Evolutionary conservation across 2,797 vertebrate genomes (phyloP).

Genomic region (Sebastes cheni): DNA sequence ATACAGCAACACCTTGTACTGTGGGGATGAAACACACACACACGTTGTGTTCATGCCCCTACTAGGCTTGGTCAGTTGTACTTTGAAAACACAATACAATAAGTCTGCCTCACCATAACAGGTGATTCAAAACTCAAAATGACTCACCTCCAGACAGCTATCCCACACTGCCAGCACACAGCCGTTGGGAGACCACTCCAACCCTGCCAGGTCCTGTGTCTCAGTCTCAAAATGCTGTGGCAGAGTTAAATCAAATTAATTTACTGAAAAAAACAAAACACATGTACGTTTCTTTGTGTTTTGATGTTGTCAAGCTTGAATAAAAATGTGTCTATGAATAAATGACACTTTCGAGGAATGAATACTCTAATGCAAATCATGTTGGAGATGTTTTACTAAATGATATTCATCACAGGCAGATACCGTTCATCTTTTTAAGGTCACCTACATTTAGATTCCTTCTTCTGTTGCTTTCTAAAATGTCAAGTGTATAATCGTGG

Average conservation of each 20-base stretch:
- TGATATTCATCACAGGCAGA: background rate
- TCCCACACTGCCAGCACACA: conserved; percentile 96
- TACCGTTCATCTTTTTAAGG: background rate
- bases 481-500: background rate
- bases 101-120: background rate
- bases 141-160: conserved; percentile 90
- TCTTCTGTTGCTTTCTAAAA: background rate
- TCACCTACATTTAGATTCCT: background rate
- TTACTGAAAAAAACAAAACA: background rate
- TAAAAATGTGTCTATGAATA: background rate
- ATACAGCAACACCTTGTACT: conserved; percentile 96
- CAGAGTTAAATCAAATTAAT: background rate
- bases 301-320: background rate
- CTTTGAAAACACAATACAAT: background rate
- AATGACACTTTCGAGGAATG: background rate
- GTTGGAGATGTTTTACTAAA: background rate
- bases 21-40: conserved; percentile 14
- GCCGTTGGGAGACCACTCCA: conserved; percentile 97
- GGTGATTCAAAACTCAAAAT: background rate
- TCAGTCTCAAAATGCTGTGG: conserved; percentile 95
- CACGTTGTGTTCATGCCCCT: background rate
- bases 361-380: background rate
- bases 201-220: conserved; percentile 92
- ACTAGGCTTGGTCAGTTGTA: background rate
- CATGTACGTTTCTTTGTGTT: background rate